phyloP scores from a whole-genome alignment of 2,113 vertebrate species.

The Chaetodon trifascialis region DNA sequence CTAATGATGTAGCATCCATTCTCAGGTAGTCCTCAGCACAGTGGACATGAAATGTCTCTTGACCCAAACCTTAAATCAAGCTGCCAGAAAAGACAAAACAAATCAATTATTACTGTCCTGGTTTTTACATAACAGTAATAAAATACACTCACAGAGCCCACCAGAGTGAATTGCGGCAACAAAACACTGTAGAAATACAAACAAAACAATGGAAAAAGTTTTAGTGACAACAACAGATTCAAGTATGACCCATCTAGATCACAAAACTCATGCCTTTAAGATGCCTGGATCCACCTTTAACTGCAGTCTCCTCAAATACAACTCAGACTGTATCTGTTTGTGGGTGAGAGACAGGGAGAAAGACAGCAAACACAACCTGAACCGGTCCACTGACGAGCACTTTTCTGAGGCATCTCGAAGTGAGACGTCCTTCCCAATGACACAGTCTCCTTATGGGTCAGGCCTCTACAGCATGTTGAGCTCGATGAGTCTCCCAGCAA shows the following conservation, averaged over 20 bases:
- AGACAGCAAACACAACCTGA: background rate
- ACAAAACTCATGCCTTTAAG: background rate
- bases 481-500: constrained; percentile 96
- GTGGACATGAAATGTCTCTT: background rate
- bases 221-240: constrained; percentile 45
- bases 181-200: constrained; percentile 36
- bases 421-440: background rate
- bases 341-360: background rate
- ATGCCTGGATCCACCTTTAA: background rate
- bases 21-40: background rate
- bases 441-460: too few species aligned
- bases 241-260: constrained; percentile 51
- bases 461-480: constrained; percentile 87
- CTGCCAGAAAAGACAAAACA: constrained; percentile 36
- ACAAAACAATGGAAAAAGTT: constrained; percentile 17
- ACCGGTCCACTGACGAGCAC: background rate
- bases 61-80: constrained; percentile 29
- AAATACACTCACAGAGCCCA: background rate
- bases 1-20: background rate
- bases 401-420: background rate
- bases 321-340: background rate
- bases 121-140: constrained; percentile 14
- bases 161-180: background rate
- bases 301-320: constrained; percentile 26
- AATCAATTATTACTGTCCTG: background rate